A percentile compares a stretch with the other conserved stretches of the same genome.
Evolutionary conservation across 2,797 vertebrate species (phyloP).

Genomic region (Alfaro cultratus): DNA sequence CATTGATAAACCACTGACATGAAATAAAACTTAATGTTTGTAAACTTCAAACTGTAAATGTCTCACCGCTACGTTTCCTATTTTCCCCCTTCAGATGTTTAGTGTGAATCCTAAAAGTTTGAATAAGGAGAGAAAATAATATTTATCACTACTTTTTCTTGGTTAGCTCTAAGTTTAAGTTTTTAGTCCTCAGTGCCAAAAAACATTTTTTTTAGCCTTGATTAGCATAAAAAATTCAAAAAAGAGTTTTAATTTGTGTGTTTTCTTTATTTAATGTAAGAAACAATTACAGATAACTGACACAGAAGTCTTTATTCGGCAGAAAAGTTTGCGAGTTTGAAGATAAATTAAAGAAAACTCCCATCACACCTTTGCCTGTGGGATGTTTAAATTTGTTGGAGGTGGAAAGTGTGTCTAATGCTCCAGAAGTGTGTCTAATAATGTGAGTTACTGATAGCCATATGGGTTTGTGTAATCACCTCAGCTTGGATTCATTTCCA

Average conservation of each 20-base stretch:
- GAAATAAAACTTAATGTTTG: background rate
- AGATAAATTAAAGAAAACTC: conserved; percentile 65
- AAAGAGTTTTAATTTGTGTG: background rate
- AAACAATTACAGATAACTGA: background rate
- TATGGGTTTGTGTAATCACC: conserved; percentile 74
- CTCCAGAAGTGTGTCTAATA: conserved; percentile 68
- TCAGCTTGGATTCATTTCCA: conserved; percentile 70
- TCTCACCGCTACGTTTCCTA: background rate
- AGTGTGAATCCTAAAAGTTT: conserved; percentile 85
- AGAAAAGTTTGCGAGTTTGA: conserved; percentile 56
- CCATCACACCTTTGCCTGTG: conserved; percentile 67
- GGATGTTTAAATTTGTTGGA: conserved; percentile 47
- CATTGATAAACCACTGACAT: background rate
- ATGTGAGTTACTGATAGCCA: conserved; percentile 70
- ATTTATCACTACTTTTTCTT: background rate
- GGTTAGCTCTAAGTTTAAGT: conserved; percentile 87
- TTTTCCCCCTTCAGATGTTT: conserved; percentile 81
- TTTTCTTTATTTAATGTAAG: conserved; percentile 15
- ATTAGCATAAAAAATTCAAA: background rate
- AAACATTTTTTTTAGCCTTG: background rate
- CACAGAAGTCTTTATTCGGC: conserved; percentile 22
- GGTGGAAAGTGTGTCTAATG: conserved; percentile 67
- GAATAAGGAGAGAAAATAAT: background rate
- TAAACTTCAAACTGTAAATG: background rate
- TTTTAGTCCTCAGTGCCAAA: conserved; percentile 86